Evolutionary conservation across 35 echinoderm and acorn worm genomes (phyloP).

Genomic region (Anneissia japonica): DNA sequence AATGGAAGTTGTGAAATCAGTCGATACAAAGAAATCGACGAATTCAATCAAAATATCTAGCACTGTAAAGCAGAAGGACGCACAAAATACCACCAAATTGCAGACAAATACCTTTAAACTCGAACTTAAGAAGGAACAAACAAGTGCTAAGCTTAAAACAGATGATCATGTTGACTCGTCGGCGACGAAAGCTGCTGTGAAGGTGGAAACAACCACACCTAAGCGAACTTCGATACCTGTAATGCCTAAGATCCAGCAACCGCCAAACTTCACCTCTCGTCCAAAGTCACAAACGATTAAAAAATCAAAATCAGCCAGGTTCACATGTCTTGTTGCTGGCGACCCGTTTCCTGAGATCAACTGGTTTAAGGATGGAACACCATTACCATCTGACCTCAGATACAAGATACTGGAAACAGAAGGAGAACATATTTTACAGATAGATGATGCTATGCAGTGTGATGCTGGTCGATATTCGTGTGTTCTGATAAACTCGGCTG

Average conservation of each 20-base stretch:
- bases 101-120: not conserved
- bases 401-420: conserved; percentile 52
- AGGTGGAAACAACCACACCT: not conserved
- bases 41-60: not conserved
- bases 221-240: not conserved
- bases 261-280: conserved; percentile 54
- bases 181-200: not conserved
- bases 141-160: not conserved
- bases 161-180: not conserved
- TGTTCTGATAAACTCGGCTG: conserved; percentile 47
- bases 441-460: conserved; percentile 31
- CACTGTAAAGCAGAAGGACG: not conserved
- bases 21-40: not conserved
- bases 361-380: conserved; percentile 61
- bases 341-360: conserved; percentile 48
- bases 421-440: conserved; percentile 43
- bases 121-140: not conserved
- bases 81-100: not conserved
- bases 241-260: not conserved
- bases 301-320: conserved; percentile 29
- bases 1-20: not conserved
- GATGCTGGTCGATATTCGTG: conserved; percentile 77
- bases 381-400: conserved; percentile 29
- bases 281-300: conserved; percentile 51
- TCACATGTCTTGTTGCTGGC: conserved; percentile 67